A percentile compares a stretch with the other conserved stretches of the same genome.
Evolutionary conservation across 1,140 invertebrate genomes (phyloP).

Genomic region (Drosophila kurseongensis): DNA sequence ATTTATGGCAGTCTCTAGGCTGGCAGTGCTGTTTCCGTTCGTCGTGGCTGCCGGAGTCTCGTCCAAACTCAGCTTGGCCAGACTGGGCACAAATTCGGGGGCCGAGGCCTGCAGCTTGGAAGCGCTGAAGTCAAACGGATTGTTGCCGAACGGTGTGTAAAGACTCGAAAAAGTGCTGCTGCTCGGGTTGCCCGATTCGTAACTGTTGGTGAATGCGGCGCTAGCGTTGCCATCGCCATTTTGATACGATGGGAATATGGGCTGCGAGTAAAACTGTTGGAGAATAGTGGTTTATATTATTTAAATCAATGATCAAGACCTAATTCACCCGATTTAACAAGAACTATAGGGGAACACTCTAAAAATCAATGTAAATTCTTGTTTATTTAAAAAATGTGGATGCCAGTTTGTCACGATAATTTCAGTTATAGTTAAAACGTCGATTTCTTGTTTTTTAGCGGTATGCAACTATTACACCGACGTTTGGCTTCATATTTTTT

Average conservation of each 20-base stretch:
- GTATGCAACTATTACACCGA: too few species aligned
- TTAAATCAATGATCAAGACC: background rate
- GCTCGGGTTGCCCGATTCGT: constrained; percentile 6
- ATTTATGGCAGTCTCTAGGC: constrained; percentile 37
- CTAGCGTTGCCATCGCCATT: constrained; percentile 51
- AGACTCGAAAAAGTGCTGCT: constrained; percentile 45
- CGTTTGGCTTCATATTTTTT: too few species aligned
- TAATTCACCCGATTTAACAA: too few species aligned
- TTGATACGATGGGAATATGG: constrained; percentile 32
- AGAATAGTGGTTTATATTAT: background rate
- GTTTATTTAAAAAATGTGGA: too few species aligned
- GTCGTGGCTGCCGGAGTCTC: constrained; percentile 8
- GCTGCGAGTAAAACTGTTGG: constrained; percentile 41
- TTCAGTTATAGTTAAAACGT: too few species aligned
- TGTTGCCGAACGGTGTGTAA: constrained; percentile 65
- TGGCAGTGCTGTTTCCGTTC: constrained; percentile 51
- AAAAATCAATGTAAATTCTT: background rate
- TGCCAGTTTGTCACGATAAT: too few species aligned
- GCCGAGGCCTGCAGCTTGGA: constrained; percentile 79
- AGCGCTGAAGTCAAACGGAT: constrained; percentile 73
- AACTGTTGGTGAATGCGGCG: constrained; percentile 27
- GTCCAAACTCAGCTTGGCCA: constrained; percentile 65
- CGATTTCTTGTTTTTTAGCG: too few species aligned
- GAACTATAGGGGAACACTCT: too few species aligned
- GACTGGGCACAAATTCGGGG: constrained; percentile 78